Percentiles rank a stretch among this genome's conserved stretches.
phyloP scores from a whole-genome alignment of 2,113 vertebrate genomes.

The Myocastor coypus region DNA sequence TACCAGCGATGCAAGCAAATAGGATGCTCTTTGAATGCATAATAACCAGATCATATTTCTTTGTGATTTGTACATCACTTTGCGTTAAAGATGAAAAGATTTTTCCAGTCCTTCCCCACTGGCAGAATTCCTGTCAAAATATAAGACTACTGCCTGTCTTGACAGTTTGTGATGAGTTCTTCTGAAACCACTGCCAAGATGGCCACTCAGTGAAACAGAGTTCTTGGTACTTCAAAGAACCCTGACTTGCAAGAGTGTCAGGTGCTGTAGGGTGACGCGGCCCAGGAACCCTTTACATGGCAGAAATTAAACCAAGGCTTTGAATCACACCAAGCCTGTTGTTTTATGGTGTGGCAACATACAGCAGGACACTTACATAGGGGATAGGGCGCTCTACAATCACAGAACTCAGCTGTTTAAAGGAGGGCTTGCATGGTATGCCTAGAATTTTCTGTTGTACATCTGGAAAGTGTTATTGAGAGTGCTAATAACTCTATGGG shows the following conservation, averaged over 20 bases:
- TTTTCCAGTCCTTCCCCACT: background rate
- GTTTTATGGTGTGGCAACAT: background rate
- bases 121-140: conserved; percentile 8
- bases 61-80: conserved; percentile 44
- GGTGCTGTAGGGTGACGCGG: background rate
- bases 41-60: conserved; percentile 12
- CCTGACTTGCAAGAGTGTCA: background rate
- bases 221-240: background rate
- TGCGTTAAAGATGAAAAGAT: conserved; percentile 28
- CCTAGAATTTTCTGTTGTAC: conserved; percentile 4
- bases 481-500: conserved; percentile 45
- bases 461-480: conserved; percentile 44
- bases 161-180: background rate
- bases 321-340: background rate
- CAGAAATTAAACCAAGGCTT: background rate
- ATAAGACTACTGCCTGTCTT: background rate
- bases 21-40: background rate
- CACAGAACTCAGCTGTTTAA: conserved; percentile 43
- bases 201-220: background rate
- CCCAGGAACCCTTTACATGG: background rate
- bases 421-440: background rate
- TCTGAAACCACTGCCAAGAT: conserved; percentile 13
- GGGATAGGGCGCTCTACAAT: conserved; percentile 15
- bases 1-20: background rate
- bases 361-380: background rate